Percentiles rank a stretch among this genome's conserved stretches.
Conservation (phyloP, 1,140 invertebrate species). For the Sesamia nonagrioides region DNA sequence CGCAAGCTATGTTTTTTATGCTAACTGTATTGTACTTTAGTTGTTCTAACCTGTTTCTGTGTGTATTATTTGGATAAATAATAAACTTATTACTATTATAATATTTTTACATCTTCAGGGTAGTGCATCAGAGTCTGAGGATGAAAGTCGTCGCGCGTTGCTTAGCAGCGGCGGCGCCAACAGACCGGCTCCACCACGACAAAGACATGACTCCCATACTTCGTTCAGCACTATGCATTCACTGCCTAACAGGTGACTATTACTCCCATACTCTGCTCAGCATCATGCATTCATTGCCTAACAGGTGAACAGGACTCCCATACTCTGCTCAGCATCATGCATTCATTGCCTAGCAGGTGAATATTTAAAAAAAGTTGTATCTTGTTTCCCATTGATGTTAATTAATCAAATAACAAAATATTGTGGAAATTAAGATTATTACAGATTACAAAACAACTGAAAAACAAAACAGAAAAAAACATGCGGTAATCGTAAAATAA, state of each 20-base stretch:
- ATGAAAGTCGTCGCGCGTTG: conserved; percentile 75
- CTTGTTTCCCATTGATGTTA: no score
- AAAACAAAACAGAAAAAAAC: no score
- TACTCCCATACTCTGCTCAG: conserved; percentile 73
- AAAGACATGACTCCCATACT: conserved; percentile 76
- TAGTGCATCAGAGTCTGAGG: conserved; percentile 86
- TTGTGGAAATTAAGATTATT: no score
- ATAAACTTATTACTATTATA: neutral
- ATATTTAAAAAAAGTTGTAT: no score
- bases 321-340: conserved; percentile 65
- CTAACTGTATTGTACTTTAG: no score
- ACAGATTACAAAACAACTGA: no score
- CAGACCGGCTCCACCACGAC: conserved; percentile 62
- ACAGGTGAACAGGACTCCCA: conserved; percentile 78
- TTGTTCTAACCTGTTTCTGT: no score
- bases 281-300: conserved; percentile 64
- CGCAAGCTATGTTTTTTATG: no score
- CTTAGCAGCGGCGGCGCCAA: conserved; percentile 55
- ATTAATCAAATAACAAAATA: no score
- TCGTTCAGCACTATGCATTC: conserved; percentile 64
- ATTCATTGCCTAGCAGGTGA: conserved; percentile 59
- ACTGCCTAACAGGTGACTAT: conserved; percentile 70
- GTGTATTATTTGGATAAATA: neutral
- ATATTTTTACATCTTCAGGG: conserved; percentile 63
- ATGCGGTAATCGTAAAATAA: no score